Base-by-base conservation (phyloP, 1,140 invertebrate genomes). In the Hormaphis cornu region DNA sequence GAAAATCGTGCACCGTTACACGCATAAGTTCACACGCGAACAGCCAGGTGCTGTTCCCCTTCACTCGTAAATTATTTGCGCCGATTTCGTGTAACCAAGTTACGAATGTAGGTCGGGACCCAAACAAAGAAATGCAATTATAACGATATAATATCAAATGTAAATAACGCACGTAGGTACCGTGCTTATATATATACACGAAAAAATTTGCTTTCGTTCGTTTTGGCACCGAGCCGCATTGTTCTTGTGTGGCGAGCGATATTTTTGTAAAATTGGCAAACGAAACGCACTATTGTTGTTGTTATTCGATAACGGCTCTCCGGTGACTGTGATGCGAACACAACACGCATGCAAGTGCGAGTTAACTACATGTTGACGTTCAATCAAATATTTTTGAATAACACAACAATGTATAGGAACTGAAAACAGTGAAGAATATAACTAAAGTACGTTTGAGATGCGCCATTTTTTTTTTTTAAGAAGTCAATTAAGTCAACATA, bases 41-140 rank as follows among this genome's bases (percentile, higher is more conserved):
- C 58, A 28, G 42, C 18, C 42, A 8, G 42, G 6, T n/a, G 42
- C 18, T 3, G 59, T 66, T 66, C 44, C 59, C 59, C 59, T 66
- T 66, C 59, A 66, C 59, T 66, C 59, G 59, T 66, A 66, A 66
- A 66, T 66, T 48, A 66, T 66, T 66, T 66, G 48, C n/a, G n/a
- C 59, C 44, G 59, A 66, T 66, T 66, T 66, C 42, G 42, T 66
- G n/a, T 48, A 35, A 66, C 59, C 4, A 66, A 66, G 59, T 48
- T 66, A 48, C 28, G 28, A 48, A 66, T 66, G 59, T 66, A 46
- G 59, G 59, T 66, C 59, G 59, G 59, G 3, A 12, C 5, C 16
- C 59, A 20, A 66, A 66, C 59, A 66, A 66, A 66, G 44, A 66
- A 66, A 22, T 10, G 28, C 33, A 61, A 61, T 44, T 48, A 22